A percentile compares a stretch with the other conserved stretches of the same genome.
These are phyloP conservation scores for Julus scandinavius DNA, from an alignment of 2,888 invertebrate genomes.

Conservation along the genomic window DNA sequence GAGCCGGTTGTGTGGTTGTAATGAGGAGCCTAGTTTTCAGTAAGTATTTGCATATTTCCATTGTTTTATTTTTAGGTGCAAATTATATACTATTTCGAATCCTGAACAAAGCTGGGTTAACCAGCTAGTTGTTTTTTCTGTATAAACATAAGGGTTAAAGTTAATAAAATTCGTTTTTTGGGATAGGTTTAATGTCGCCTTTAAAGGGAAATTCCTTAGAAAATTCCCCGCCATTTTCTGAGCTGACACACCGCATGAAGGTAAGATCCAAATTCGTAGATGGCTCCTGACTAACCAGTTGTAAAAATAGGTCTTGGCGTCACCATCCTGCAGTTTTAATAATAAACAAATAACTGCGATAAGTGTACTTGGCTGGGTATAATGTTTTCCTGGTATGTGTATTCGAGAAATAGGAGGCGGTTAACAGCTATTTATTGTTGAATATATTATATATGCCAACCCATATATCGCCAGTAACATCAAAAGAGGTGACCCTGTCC, in stretches of 20 bases:
- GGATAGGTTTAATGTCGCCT: not conserved
- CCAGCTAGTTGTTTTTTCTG: too few relatives aligned
- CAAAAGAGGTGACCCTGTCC: constrained; percentile 20
- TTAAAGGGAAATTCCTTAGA: constrained; percentile 1
- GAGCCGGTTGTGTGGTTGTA: too few relatives aligned
- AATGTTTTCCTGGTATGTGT: not conserved
- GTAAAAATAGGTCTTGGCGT: constrained; percentile 43
- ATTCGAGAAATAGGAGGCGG: not conserved
- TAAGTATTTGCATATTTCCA: too few relatives aligned
- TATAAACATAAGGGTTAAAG: not conserved
- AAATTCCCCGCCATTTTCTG: not conserved
- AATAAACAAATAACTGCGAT: constrained; percentile 27
- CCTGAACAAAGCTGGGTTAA: too few relatives aligned
- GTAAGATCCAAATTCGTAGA: constrained; percentile 6
- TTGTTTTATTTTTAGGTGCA: too few relatives aligned
- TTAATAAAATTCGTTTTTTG: not conserved
- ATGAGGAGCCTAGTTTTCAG: too few relatives aligned
- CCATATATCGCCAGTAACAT: not conserved
- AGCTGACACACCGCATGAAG: constrained; percentile 6
- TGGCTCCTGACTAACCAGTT: constrained; percentile 31
- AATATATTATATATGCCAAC: not conserved
- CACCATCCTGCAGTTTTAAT: constrained; percentile 37
- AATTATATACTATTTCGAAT: too few relatives aligned
- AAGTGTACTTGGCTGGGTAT: not conserved
- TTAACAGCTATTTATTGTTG: not conserved